Evolutionary conservation across 1,140 invertebrate species (phyloP).

Genomic region (Tetragnatha versicolor): DNA sequence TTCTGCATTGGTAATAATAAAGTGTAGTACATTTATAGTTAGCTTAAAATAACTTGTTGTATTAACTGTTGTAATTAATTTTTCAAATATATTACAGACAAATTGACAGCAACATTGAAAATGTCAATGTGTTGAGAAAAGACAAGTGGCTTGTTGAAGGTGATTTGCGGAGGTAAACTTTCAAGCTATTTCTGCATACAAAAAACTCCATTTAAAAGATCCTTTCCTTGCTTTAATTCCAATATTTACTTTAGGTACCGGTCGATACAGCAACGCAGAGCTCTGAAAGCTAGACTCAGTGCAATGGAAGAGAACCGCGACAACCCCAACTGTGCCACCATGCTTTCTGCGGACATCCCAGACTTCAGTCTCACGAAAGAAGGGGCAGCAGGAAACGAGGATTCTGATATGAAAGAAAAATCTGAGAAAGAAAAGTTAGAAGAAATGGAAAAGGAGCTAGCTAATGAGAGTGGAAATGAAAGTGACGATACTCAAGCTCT

Average conservation of each 20-base stretch:
- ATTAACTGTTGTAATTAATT: too few relatives aligned
- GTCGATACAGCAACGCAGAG: slow-evolving; percentile 35
- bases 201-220: too few relatives aligned
- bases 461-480: slow-evolving; percentile 81
- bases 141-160: slow-evolving; percentile 75
- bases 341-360: slow-evolving; percentile 16
- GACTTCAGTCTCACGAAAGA: slow-evolving; percentile 57
- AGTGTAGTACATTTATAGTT: too few relatives aligned
- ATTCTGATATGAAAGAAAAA: slow-evolving; percentile 64
- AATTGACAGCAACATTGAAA: slow-evolving; percentile 68
- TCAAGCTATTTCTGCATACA: background rate
- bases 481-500: slow-evolving; percentile 78
- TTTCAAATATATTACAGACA: slow-evolving; percentile 62
- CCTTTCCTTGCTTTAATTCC: too few relatives aligned
- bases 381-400: slow-evolving; percentile 67
- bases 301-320: slow-evolving; percentile 48
- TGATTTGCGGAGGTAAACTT: slow-evolving; percentile 83
- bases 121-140: slow-evolving; percentile 65
- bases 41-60: too few relatives aligned
- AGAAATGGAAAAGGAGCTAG: slow-evolving; percentile 58
- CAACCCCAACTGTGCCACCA: slow-evolving; percentile 47
- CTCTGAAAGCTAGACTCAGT: slow-evolving; percentile 25
- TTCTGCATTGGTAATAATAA: too few relatives aligned
- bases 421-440: slow-evolving; percentile 47
- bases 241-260: slow-evolving; percentile 20